Evolutionary conservation across 1,140 invertebrate genomes (phyloP), one percentile per base, ranked within the genome.

Genomic region (Papilio glaucus): DNA sequence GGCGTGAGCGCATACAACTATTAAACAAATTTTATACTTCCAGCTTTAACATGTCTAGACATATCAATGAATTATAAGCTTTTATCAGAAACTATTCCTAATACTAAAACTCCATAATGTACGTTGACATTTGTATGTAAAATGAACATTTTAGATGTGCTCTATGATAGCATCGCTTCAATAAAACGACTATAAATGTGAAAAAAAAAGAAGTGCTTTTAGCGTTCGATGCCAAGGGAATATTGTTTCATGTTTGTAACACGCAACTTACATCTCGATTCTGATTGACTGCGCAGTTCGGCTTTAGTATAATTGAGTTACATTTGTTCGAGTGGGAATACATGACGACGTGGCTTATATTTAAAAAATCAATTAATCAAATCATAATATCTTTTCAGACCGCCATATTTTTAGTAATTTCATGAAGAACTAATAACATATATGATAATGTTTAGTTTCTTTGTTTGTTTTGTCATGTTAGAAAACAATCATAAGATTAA

Each of bases 141-240:
- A 45, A 45, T 18, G 5, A 45, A 45, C 42, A 45, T n/a, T 45
- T 45, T 45, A 45, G n/a, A 45, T 15, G 15, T 45, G 42, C 42
- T 45, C 15, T 45, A 15, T 15, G n/a, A 42, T n/a, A 42, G 41
- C n/a, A 42, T n/a, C n/a, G 13, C 13, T 18, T 0, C 13, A 62
- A 62, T 62, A 29, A 15, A 37, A n/a, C 29, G 26, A 33, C 33
- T 60, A 29, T 37, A 62, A 62, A 62, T 15, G 15, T 15, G 42
- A 45, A 37, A 15, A 13, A 62, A 37, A 15, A 37, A n/a, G n/a
- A 62, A 37, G 60, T 15, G 24, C 29, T 62, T 33, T 62, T 62
- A 37, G 60, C 8, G 60, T 37, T 0, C 29, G 29, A 62, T 45
- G 60, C 29, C 60, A 62, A 62, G 60, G 60, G 13, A 15, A 62